Conservation (phyloP, 2,113 vertebrate species). For the Chaetodon auriga region DNA sequence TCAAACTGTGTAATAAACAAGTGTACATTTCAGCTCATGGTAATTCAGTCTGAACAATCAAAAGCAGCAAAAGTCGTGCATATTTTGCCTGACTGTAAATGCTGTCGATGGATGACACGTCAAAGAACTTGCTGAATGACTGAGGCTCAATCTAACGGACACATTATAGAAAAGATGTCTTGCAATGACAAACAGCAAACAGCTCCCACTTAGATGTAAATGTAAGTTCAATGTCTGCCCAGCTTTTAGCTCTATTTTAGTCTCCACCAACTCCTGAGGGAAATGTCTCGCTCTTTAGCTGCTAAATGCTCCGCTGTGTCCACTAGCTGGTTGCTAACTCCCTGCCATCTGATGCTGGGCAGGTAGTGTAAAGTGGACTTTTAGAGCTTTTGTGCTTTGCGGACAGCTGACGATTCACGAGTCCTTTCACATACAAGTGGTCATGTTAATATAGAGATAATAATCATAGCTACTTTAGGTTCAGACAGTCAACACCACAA, state of each 20-base stretch:
- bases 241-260: neutral
- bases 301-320: neutral
- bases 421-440: no score
- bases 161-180: neutral
- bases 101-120: no score
- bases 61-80: constrained; percentile 1
- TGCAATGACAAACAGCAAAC: no score
- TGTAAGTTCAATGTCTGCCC: neutral
- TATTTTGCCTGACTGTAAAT: neutral
- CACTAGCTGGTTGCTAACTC: neutral
- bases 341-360: neutral
- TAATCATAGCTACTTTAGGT: neutral
- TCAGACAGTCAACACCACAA: neutral
- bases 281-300: neutral
- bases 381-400: neutral
- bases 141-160: neutral
- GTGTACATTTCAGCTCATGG: neutral
- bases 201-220: no score
- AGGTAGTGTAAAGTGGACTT: neutral
- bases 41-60: constrained; percentile 11
- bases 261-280: neutral
- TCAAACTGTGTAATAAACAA: constrained; percentile 1
- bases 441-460: neutral
- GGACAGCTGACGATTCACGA: neutral
- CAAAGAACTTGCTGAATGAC: no score